A percentile compares a stretch with the other conserved stretches of the same genome.
phyloP scores from a whole-genome alignment of 2,113 vertebrate genomes.

The Hydrolagus affinis region DNA sequence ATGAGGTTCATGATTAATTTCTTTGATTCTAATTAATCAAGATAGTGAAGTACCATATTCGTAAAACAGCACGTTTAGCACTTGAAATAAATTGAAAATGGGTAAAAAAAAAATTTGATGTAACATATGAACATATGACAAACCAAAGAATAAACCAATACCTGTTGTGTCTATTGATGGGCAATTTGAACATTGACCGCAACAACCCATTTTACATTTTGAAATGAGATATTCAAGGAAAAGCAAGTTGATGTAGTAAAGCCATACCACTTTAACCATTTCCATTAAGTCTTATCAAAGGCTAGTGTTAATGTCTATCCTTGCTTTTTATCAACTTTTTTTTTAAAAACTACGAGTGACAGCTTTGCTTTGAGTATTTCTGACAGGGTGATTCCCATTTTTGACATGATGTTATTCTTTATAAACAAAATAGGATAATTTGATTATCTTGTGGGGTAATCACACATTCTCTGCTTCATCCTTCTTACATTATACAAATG shows the following conservation, averaged over 20 bases:
- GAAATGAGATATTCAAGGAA: constrained; percentile 4
- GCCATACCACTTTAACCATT: background rate
- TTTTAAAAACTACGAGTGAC: background rate
- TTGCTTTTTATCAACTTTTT: background rate
- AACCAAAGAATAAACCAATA: background rate
- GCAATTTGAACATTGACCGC: background rate
- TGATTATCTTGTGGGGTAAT: background rate
- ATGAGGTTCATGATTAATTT: constrained; percentile 32
- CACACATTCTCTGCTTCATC: background rate
- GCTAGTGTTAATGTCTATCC: background rate
- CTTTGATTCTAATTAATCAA: constrained; percentile 33
- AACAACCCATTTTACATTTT: constrained; percentile 6
- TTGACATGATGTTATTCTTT: background rate
- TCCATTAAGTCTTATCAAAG: background rate
- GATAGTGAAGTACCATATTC: constrained; percentile 30
- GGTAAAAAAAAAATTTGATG: constrained; percentile 25
- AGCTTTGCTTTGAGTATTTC: background rate
- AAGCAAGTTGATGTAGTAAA: background rate
- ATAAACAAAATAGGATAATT: background rate
- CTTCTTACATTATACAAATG: background rate
- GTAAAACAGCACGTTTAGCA: constrained; percentile 32
- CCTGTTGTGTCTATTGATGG: background rate
- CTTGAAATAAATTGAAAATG: constrained; percentile 33
- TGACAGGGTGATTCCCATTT: background rate
- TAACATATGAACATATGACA: constrained; percentile 16